Evolutionary conservation across 2,113 vertebrate species (phyloP), one percentile per base, ranked within the genome.

Genomic region (Hucho hucho): DNA sequence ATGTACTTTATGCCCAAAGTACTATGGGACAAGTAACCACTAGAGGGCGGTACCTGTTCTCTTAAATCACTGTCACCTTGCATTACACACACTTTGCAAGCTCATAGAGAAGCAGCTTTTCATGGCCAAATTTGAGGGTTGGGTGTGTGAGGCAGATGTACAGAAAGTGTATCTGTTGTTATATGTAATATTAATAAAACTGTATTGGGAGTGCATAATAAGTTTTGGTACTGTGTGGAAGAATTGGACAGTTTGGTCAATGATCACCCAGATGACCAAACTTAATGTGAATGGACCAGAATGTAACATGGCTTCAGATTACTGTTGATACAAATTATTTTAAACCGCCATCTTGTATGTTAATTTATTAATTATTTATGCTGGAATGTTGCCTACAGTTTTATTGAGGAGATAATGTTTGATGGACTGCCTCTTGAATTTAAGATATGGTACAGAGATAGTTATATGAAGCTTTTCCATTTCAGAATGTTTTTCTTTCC

Each of bases 281-380:
- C 80, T 32, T 74, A 81, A 81, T 68, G 72, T 77, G 82, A 66
- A 77, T 82, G 79, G 77, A 89, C 79, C 80, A 84, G 65, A 67
- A 22, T 22, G n/a, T 29, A 67, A 67, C 49, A 25, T 53, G 46
- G 75, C 70, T 67, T 86, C 74, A 83, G 68, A 70, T 64, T 67
- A 84, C 75, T 81, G 73, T 70, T 85, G 84, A 85, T 81, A 83
- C 78, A 84, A 82, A 81, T 7, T 64, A 83, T 81, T 70, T 61
- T 56, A 67, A 69, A 7, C 25, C 22, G 1, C 86, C 80, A 65
- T 85, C 86, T 84, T 83, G 37, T 80, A 78, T 81, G 81, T 85
- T 88, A 84, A 88, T 81, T 88, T 87, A 86, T 87, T 86, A 84
- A 11, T 53, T 53, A 76, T 83, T 85, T 67, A 29, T 67, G 37